Evolutionary conservation across 2,113 vertebrate genomes (phyloP), one percentile per base, ranked within the genome.

Genomic region (Tachycineta bicolor): DNA sequence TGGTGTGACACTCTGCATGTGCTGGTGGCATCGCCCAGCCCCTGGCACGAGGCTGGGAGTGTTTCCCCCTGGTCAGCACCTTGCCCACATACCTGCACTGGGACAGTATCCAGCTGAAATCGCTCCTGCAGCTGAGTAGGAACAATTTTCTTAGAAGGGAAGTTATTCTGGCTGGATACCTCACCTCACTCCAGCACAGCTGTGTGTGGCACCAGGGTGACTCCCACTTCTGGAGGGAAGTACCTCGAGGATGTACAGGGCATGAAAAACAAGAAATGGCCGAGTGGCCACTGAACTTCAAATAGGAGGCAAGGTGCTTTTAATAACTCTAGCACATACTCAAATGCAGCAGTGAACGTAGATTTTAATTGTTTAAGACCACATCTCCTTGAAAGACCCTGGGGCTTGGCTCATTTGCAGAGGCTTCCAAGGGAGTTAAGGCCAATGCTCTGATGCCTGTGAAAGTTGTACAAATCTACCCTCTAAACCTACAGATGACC

Each of bases 151-250:
- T 18, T 9, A 18, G 37, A 5, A 21, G 21, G 43, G 41, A 7
- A 26, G 10, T 41, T 14, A 5, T 24, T 17, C 44, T 88, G 71
- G 12, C 44, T 55, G 58, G 24, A 22, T 8, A 4, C 4, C 25
- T 34, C 22, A 15, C n/a, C 68, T 81, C 0, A 0, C 24, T 50
- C 20, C 3, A 14, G 63, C 65, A 10, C 0, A 15, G 37, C 9
- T 47, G 37, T 28, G 12, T 1, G 4, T 44, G n/a, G 47, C 39
- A 46, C 12, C 19, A 41, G 49, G 26, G 39, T 0, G 2, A 19
- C 37, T 74, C 55, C 63, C 41, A 50, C 47, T 68, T 34, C 49
- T 29, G 37, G 34, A 19, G 47, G n/a, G 49, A 71, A 28, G 28
- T 19, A 26, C 21, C 44, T 46, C 39, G 14, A 16, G 52, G 53